A percentile compares a stretch with the other conserved stretches of the same genome.
Conservation (phyloP, 2,113 vertebrate species). For the Xenopus borealis region DNA sequence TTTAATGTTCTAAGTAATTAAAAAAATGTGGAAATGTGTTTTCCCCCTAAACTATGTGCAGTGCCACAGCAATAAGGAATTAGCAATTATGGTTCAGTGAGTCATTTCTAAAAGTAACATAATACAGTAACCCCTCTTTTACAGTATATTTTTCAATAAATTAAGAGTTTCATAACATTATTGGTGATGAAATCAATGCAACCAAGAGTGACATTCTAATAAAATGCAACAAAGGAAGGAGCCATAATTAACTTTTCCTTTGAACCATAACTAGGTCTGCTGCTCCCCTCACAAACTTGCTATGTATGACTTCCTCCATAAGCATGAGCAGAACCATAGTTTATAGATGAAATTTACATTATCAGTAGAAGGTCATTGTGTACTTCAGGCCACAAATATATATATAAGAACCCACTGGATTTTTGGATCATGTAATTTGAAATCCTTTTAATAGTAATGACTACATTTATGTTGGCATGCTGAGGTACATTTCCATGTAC, state of each 20-base stretch:
- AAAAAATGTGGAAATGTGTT: slow-evolving; percentile 11
- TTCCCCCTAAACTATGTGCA: not conserved
- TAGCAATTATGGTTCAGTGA: not conserved
- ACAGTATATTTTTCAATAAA: slow-evolving; percentile 4
- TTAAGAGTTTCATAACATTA: slow-evolving; percentile 4
- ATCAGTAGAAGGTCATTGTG: too few species aligned
- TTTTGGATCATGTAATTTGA: too few species aligned
- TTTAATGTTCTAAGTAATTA: slow-evolving; percentile 27
- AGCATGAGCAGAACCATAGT: too few species aligned
- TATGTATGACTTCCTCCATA: not conserved
- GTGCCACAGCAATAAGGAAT: not conserved
- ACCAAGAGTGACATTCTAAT: not conserved
- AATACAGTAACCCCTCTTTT: slow-evolving; percentile 1
- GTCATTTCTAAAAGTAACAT: not conserved
- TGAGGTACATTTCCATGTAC: too few species aligned
- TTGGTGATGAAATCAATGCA: not conserved
- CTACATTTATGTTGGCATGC: too few species aligned
- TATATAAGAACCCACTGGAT: too few species aligned
- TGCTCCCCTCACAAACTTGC: not conserved
- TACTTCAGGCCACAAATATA: too few species aligned
- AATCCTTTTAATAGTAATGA: too few species aligned
- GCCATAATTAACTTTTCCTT: not conserved
- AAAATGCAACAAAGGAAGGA: not conserved
- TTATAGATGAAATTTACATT: too few species aligned
- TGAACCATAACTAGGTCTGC: not conserved